Percentiles rank a stretch among this genome's conserved stretches.
These are phyloP conservation scores for Arizona elegans DNA, from an alignment of 2,113 vertebrate species.

Conservation along the genomic window DNA sequence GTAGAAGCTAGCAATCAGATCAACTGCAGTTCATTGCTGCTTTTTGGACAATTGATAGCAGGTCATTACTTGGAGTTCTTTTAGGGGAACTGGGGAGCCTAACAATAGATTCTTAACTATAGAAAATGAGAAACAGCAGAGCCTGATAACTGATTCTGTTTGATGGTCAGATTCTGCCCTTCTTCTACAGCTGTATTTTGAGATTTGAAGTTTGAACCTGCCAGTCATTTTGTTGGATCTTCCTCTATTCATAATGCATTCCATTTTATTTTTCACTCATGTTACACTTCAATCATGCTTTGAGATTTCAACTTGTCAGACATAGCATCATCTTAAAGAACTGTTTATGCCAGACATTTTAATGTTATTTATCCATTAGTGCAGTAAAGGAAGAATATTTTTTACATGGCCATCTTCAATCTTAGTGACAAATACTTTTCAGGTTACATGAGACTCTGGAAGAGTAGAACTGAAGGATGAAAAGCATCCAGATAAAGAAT, in stretches of 20 bases:
- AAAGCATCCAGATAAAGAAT: not conserved
- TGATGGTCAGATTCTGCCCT: conserved; percentile 74
- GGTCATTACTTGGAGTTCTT: conserved; percentile 72
- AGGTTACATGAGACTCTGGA: not conserved
- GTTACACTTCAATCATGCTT: not conserved
- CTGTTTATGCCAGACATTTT: not conserved
- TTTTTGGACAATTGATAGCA: conserved; percentile 75
- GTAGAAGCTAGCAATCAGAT: conserved; percentile 76
- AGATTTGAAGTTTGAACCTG: conserved; percentile 64
- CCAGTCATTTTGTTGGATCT: conserved; percentile 34
- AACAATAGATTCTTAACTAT: conserved; percentile 77
- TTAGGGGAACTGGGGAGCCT: conserved; percentile 62
- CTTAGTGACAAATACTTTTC: not conserved
- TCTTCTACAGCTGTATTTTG: conserved; percentile 78
- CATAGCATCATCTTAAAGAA: not conserved
- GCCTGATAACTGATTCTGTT: conserved; percentile 78
- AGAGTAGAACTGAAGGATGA: no score
- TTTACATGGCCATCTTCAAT: not conserved
- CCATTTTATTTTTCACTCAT: not conserved
- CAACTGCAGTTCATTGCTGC: conserved; percentile 76
- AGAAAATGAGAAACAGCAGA: conserved; percentile 72
- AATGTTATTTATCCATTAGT: not conserved
- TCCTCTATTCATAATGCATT: not conserved
- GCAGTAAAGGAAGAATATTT: not conserved
- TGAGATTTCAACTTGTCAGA: not conserved